phyloP scores from a whole-genome alignment of 2,113 vertebrate genomes.

The Chionis minor region DNA sequence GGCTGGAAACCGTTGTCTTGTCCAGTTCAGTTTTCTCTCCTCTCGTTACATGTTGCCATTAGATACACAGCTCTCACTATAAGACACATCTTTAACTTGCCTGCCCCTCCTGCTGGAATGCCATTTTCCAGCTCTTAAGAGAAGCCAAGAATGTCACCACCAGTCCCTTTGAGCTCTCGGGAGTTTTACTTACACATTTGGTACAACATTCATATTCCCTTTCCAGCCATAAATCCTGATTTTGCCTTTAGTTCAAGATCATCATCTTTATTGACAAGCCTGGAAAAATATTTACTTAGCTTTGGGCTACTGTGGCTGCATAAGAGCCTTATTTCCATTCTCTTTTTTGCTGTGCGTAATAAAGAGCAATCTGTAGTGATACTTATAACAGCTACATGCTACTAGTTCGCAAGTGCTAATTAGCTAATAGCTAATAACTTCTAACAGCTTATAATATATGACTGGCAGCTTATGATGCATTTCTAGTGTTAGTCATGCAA shows the following conservation, averaged over 20 bases:
- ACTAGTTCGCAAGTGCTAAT: not conserved
- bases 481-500: not conserved
- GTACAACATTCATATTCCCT: rapidly evolving
- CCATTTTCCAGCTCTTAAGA: not conserved
- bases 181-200: rapidly evolving
- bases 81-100: not conserved
- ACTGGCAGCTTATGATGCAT: not conserved
- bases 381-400: not conserved
- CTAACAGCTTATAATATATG: not conserved
- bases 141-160: not conserved
- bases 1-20: not conserved
- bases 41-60: not conserved
- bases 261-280: not conserved
- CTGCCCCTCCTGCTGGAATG: not conserved
- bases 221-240: not conserved
- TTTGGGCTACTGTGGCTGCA: not conserved
- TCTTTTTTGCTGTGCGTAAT: not conserved
- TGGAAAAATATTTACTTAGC: not conserved
- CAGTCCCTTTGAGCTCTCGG: not conserved
- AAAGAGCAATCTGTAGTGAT: not conserved
- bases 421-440: not conserved
- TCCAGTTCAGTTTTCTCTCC: not conserved
- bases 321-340: not conserved
- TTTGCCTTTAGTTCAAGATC: not conserved
- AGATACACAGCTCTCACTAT: not conserved